Evolutionary conservation across 2,888 invertebrate genomes (phyloP).

Genomic region (Acleris holmiana): DNA sequence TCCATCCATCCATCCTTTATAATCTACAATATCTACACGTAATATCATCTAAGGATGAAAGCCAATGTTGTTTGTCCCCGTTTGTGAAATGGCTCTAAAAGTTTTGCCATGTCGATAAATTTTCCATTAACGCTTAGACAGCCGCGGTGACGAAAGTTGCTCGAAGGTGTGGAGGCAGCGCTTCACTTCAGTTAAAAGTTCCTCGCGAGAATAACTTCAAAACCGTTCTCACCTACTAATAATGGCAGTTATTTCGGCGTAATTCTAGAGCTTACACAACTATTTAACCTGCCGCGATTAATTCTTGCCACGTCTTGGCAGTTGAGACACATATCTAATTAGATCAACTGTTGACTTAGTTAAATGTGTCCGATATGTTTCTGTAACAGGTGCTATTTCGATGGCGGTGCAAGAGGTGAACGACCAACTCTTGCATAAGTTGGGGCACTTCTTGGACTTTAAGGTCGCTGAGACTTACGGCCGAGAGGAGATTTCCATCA

Average conservation of each 20-base stretch:
- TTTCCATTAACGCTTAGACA: constrained; percentile 49
- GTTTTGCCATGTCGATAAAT: constrained; percentile 54
- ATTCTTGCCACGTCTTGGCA: constrained; percentile 55
- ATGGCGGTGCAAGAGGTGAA: constrained; percentile 94
- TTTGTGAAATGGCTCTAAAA: constrained; percentile 37
- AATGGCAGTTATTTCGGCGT: constrained; percentile 14
- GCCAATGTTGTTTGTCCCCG: constrained; percentile 23
- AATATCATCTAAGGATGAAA: too few species aligned
- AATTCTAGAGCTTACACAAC: constrained; percentile 27
- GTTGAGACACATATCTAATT: constrained; percentile 17
- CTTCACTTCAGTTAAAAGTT: constrained; percentile 38
- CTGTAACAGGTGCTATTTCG: constrained; percentile 90
- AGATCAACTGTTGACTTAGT: constrained; percentile 12
- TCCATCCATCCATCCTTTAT: too few species aligned
- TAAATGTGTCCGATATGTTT: constrained; percentile 30
- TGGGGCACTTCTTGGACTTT: constrained; percentile 91
- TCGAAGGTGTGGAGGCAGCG: constrained; percentile 35
- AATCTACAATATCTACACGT: too few species aligned
- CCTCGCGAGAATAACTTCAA: constrained; percentile 18
- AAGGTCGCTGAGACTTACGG: constrained; percentile 96
- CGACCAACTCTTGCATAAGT: constrained; percentile 81
- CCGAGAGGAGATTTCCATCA: constrained; percentile 93
- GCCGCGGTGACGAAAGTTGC: constrained; percentile 40
- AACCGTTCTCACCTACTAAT: constrained; percentile 16
- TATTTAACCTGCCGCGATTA: constrained; percentile 51